Conservation (phyloP, 2,888 invertebrate species). For the Sphecodes monilicornis region DNA sequence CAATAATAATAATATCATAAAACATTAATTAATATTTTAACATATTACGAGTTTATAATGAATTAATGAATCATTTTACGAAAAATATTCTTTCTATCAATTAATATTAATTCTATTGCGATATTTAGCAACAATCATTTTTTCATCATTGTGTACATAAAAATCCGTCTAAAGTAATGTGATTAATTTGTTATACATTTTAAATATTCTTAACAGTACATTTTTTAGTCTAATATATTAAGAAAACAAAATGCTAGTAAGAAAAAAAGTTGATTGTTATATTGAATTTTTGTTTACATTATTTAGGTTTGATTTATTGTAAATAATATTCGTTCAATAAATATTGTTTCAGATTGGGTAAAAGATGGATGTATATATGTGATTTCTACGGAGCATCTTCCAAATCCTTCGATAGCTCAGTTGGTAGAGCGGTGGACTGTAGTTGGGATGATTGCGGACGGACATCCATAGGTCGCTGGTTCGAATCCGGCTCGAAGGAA, state of each 20-base stretch:
- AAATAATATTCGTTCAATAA: background rate
- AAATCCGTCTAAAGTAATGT: background rate
- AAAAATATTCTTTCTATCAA: background rate
- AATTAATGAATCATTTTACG: background rate
- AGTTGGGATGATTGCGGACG: slow-evolving; percentile 81
- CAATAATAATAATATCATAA: background rate
- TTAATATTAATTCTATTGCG: background rate
- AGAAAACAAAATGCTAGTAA: background rate
- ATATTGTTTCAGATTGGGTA: background rate
- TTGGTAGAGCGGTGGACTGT: slow-evolving; percentile 85
- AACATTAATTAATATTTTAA: background rate
- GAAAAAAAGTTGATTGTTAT: background rate
- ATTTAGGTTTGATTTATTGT: background rate
- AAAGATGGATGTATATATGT: fast-evolving
- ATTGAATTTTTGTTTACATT: background rate
- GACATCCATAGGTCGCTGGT: slow-evolving; percentile 84
- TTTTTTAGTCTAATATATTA: background rate
- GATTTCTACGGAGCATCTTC: background rate
- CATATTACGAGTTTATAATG: background rate
- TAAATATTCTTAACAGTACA: too few species aligned
- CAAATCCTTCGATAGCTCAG: slow-evolving; percentile 84
- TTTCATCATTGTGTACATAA: background rate
- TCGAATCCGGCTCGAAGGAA: slow-evolving; percentile 84
- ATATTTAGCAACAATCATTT: background rate
- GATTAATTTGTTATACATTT: too few species aligned